Conservation (phyloP, 2,888 invertebrate genomes). For the Melipona bicolor region DNA sequence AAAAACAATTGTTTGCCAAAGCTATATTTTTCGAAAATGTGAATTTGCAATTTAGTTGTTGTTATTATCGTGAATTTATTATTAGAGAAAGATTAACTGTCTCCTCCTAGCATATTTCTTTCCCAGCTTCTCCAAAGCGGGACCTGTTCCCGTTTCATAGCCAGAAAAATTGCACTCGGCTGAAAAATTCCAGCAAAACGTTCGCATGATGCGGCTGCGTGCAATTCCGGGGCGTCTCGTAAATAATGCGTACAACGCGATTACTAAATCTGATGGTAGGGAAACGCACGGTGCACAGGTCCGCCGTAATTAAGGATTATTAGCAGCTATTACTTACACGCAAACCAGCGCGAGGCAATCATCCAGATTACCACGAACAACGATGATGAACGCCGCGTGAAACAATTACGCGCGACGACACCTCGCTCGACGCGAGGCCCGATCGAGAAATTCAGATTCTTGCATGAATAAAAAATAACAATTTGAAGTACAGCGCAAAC, state of each 20-base stretch:
- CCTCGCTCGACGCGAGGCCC: background rate
- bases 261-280: constrained; percentile 27
- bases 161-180: no score
- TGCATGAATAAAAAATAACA: no score
- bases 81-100: no score
- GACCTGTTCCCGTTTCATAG: no score
- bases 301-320: constrained; percentile 51
- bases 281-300: constrained; percentile 1
- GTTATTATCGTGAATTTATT: no score
- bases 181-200: background rate
- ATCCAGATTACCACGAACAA: constrained; percentile 41
- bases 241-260: constrained; percentile 40
- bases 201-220: background rate
- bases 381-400: constrained; percentile 35
- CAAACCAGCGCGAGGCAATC: constrained; percentile 36
- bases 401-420: constrained; percentile 33
- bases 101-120: background rate
- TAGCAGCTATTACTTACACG: constrained; percentile 36
- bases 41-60: no score
- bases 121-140: background rate
- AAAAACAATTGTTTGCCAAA: no score
- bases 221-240: constrained; percentile 12
- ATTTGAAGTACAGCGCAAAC: no score
- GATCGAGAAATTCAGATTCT: no score
- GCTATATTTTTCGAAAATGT: no score